Base-by-base conservation (phyloP, 2,113 vertebrate species). In the Dissostichus mawsoni region DNA sequence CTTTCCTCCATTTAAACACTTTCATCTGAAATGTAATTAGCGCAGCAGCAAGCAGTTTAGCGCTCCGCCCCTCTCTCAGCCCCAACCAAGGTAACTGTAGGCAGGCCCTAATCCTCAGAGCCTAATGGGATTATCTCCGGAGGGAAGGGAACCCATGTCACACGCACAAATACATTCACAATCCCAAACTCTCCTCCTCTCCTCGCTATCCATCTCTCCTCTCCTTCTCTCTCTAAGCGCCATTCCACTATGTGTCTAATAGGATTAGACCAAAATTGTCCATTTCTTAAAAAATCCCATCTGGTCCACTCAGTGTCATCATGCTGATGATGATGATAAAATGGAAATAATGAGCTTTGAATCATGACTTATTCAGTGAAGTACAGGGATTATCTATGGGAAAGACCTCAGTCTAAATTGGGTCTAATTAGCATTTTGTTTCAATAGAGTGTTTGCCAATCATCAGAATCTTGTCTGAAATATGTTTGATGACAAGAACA, bases 1-100 rank as follows among this genome's bases (percentile, higher is more conserved):
- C 61, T 44, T 36, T 72, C 73, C n/a, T 41, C 69, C 84, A 53
- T 81, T 52, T 90, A 89, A 91, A 93, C 83, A 81, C 91, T 92
- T 93, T 93, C 91, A 94, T 95, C 85, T 85, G 85, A 74, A 87
- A 93, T 92, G 90, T 94, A 95, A 95, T 95, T 94, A 94, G 91
- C 74, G 9, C 84, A 69, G 79, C 82, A 77, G 91, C 84, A 89
- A 92, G 90, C 79, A 81, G 92, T 83, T 94, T 94, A 87, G 87
- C 62, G 76, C 86, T 84, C 78, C 64, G 68, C 86, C 84, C 81
- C 62, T 75, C 87, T 83, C 85, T 81, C 84, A 88, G 89, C 77
- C 70, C 70, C 69, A 82, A 88, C 80, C 81, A 90, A 92, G 91
- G 92, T 90, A 92, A 91, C 86, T 86, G 68, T 78, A 90, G 88